Percentiles rank a stretch among this genome's conserved stretches.
These are phyloP conservation scores for Pygmarrhopalites habei DNA, from an alignment of 1,140 invertebrate species.

Conservation along the genomic window DNA sequence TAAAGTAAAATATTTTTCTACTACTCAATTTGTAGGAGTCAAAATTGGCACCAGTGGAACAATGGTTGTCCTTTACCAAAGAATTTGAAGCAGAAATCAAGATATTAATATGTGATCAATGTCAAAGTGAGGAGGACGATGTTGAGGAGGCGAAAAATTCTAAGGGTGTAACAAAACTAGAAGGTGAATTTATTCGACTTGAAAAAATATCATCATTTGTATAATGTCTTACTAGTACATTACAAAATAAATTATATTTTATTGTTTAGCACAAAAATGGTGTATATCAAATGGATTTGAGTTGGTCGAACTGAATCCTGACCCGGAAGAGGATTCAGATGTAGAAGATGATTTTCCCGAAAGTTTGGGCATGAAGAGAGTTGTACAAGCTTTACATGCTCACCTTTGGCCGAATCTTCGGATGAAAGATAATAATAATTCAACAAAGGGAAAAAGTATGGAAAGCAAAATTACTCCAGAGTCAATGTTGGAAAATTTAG, in stretches of 20 bases:
- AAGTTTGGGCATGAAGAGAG: slow-evolving; percentile 60
- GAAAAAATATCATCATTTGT: no score
- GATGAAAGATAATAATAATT: slow-evolving; percentile 61
- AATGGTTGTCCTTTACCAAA: slow-evolving; percentile 49
- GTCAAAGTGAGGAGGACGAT: no score
- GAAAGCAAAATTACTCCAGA: slow-evolving; percentile 12
- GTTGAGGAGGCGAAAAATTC: slow-evolving; percentile 3
- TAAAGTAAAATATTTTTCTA: no score
- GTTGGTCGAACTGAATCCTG: slow-evolving; percentile 60
- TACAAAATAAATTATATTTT: no score
- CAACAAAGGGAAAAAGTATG: no score
- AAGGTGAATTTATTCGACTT: slow-evolving; percentile 29
- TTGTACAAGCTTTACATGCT: slow-evolving; percentile 67
- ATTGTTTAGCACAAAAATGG: no score
- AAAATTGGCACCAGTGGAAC: slow-evolving; percentile 46
- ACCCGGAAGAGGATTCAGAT: slow-evolving; percentile 48
- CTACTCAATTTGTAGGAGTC: slow-evolving; percentile 48
- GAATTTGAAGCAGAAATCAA: slow-evolving; percentile 50
- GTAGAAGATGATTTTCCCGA: slow-evolving; percentile 57
- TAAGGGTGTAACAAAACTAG: slow-evolving; percentile 34
- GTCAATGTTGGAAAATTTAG: slow-evolving; percentile 33
- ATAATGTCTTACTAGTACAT: no score
- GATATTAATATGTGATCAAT: slow-evolving; percentile 50
- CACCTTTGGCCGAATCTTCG: slow-evolving; percentile 68
- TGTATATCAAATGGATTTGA: slow-evolving; percentile 60